phyloP scores from a whole-genome alignment of 1,140 invertebrate species.

The Heliconius nattereri region DNA sequence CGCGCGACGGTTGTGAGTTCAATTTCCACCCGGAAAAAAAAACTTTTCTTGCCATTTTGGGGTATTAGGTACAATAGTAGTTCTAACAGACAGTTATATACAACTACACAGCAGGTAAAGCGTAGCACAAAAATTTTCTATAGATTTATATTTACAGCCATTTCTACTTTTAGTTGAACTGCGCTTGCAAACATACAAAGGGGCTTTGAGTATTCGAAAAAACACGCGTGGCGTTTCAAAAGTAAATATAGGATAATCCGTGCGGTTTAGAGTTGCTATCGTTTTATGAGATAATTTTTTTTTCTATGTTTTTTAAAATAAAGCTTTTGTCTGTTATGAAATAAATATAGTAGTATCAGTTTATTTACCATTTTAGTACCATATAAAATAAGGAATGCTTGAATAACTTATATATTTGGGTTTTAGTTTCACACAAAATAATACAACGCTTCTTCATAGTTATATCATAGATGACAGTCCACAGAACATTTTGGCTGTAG shows the following conservation, averaged over 20 bases:
- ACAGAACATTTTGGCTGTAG: no score
- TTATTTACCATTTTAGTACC: no score
- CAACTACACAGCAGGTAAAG: background rate
- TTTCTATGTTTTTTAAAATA: no score
- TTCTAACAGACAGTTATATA: background rate
- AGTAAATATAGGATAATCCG: conserved; percentile 1
- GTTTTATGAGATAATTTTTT: background rate
- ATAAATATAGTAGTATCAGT: no score
- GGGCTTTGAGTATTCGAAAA: background rate
- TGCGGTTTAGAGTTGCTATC: background rate
- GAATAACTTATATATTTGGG: no score
- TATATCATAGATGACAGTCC: no score
- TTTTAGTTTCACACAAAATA: no score
- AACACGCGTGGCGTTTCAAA: background rate
- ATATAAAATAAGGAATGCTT: no score
- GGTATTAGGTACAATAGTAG: background rate
- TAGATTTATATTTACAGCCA: background rate
- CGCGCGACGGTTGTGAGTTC: no score
- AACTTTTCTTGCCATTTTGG: background rate
- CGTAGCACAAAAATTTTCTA: background rate
- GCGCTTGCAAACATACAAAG: conserved; percentile 3
- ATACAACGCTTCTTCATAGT: no score
- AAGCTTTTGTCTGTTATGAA: no score
- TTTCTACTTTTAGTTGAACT: background rate
- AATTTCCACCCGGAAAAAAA: no score